These are phyloP conservation scores for Diarsia dahlii DNA, from an alignment of 2,888 invertebrate species.

Conservation along the genomic window DNA sequence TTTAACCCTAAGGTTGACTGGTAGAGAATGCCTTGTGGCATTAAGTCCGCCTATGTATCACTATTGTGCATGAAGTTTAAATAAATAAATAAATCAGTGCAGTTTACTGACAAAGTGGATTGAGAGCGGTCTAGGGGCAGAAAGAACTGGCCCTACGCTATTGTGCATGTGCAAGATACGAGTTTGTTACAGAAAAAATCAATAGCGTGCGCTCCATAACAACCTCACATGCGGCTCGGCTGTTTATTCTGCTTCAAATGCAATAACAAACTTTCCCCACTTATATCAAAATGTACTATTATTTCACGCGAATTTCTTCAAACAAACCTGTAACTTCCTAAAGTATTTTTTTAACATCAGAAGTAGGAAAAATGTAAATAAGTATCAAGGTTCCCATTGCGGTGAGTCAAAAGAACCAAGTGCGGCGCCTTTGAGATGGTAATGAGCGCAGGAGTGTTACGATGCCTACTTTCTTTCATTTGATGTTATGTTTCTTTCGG, in stretches of 20 bases:
- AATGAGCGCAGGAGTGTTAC: constrained; percentile 49
- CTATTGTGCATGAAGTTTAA: too few relatives aligned
- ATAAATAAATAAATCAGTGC: too few relatives aligned
- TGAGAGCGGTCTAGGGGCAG: not conserved
- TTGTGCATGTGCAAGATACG: not conserved
- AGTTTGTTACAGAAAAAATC: too few relatives aligned
- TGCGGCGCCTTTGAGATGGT: constrained; percentile 60
- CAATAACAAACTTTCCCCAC: too few relatives aligned
- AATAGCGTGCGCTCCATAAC: too few relatives aligned
- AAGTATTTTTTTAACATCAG: constrained; percentile 31
- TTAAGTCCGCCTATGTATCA: too few relatives aligned
- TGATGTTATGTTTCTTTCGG: constrained; percentile 18
- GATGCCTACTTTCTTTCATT: constrained; percentile 29
- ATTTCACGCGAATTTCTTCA: not conserved
- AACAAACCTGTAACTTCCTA: constrained; percentile 13
- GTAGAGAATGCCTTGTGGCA: too few relatives aligned
- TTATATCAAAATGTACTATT: too few relatives aligned
- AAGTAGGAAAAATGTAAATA: constrained; percentile 33
- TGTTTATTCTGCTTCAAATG: too few relatives aligned
- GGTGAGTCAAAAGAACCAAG: constrained; percentile 29
- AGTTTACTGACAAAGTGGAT: not conserved
- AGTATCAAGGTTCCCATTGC: constrained; percentile 26
- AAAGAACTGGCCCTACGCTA: not conserved
- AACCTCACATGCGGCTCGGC: too few relatives aligned
- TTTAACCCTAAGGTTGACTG: too few relatives aligned